phyloP scores from a whole-genome alignment of 2,797 vertebrate genomes.

The Kryptolebias ocellatus region DNA sequence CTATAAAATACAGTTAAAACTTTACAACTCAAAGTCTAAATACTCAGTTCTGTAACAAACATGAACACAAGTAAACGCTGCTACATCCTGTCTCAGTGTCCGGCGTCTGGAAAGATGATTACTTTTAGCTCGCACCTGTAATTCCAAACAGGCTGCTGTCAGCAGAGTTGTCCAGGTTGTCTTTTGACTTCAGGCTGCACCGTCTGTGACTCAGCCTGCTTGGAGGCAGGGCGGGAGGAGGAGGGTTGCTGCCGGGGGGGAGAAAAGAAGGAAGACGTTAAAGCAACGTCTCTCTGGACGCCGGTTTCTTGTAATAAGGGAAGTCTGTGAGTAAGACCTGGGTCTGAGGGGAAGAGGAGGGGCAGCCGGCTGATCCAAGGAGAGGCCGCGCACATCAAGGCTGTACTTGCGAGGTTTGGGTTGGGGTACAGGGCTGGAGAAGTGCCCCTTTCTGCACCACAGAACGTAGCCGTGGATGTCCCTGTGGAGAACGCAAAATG shows the following conservation, averaged over 20 bases:
- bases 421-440: slow-evolving; percentile 73
- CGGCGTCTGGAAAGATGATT: too few relatives aligned
- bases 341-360: slow-evolving; percentile 68
- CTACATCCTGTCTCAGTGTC: too few relatives aligned
- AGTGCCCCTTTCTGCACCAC: slow-evolving; percentile 88
- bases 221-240: slow-evolving; percentile 41
- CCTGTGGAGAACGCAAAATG: slow-evolving; percentile 63
- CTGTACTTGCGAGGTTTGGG: slow-evolving; percentile 83
- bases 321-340: slow-evolving; percentile 45
- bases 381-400: slow-evolving; percentile 79
- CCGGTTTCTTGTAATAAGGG: not conserved
- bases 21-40: too few relatives aligned
- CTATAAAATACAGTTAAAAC: too few relatives aligned
- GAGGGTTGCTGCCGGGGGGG: slow-evolving; percentile 66
- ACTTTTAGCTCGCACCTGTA: slow-evolving; percentile 78
- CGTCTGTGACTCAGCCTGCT: slow-evolving; percentile 73
- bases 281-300: not conserved
- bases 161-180: slow-evolving; percentile 65
- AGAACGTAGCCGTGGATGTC: slow-evolving; percentile 88
- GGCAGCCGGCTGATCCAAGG: slow-evolving; percentile 69
- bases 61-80: too few relatives aligned
- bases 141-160: slow-evolving; percentile 84
- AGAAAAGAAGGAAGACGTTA: slow-evolving; percentile 17
- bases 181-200: slow-evolving; percentile 60
- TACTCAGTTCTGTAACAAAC: too few relatives aligned